These are phyloP conservation scores for Anastrepha obliqua DNA, from an alignment of 1,140 invertebrate genomes.

Conservation along the genomic window DNA sequence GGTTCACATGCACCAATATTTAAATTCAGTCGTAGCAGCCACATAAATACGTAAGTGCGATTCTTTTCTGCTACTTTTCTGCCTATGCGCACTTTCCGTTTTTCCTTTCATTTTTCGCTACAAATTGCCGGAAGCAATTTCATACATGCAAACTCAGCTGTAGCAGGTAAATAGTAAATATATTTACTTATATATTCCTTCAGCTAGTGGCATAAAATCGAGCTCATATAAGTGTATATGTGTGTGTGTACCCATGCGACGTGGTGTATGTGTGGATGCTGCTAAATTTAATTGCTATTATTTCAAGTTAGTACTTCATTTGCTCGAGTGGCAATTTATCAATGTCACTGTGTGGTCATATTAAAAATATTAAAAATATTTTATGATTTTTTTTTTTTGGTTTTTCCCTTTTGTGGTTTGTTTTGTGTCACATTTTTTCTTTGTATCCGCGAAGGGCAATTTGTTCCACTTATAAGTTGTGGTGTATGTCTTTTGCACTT, in stretches of 20 bases:
- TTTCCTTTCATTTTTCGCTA: constrained; percentile 18
- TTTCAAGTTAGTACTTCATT: not conserved
- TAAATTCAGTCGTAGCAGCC: not conserved
- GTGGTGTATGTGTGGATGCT: not conserved
- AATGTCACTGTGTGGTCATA: not conserved
- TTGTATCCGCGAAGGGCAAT: not conserved
- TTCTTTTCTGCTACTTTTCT: not conserved
- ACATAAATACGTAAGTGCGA: not conserved
- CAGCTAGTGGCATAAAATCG: not conserved
- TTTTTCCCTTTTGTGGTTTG: no score
- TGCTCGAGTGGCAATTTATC: not conserved
- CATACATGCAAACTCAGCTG: not conserved
- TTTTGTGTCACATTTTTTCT: no score
- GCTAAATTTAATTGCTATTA: not conserved
- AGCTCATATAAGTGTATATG: not conserved
- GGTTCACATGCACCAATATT: not conserved
- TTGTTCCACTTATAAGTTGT: not conserved
- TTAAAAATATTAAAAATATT: no score
- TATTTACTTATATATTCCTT: not conserved
- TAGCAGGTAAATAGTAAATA: not conserved
- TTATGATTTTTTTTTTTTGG: no score
- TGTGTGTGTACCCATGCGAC: no score
- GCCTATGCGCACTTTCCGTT: not conserved
- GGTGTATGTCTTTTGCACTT: not conserved
- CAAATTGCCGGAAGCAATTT: constrained; percentile 45